Percentiles rank a stretch among this genome's conserved stretches.
phyloP scores from a whole-genome alignment of 2,113 vertebrate genomes.

The Entomyzon cyanotis region DNA sequence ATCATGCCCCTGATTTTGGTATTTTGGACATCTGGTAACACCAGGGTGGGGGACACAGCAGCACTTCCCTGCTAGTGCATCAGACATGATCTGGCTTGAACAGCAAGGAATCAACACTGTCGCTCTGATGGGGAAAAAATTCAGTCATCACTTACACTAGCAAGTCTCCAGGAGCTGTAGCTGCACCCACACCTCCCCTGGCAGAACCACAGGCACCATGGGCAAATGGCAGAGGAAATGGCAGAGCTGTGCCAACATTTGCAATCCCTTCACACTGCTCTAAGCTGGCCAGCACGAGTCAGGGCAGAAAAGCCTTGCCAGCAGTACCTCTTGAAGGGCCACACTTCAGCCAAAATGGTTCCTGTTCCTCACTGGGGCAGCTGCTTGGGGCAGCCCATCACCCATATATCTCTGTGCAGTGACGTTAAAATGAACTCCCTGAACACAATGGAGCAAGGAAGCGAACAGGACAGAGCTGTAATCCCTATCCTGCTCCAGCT shows the following conservation, averaged over 20 bases:
- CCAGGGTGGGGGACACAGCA: neutral
- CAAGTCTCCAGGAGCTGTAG: neutral
- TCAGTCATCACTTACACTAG: constrained; percentile 74
- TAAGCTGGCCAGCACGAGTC: neutral
- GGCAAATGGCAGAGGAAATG: neutral
- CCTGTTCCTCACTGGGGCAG: neutral
- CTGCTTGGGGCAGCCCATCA: neutral
- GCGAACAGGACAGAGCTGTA: neutral
- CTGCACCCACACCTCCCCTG: neutral
- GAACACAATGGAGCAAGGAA: neutral
- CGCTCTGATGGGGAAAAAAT: constrained; percentile 79
- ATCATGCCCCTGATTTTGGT: too few relatives aligned
- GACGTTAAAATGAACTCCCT: neutral
- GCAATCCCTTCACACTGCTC: too few relatives aligned
- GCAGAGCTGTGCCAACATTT: neutral
- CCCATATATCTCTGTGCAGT: neutral
- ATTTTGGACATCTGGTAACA: neutral
- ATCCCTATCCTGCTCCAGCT: neutral
- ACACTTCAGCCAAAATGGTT: neutral
- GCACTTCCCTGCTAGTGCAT: constrained; percentile 28
- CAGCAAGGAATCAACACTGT: constrained; percentile 67
- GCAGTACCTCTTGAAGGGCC: neutral
- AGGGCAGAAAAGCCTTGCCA: neutral
- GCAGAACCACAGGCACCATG: neutral
- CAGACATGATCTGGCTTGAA: constrained; percentile 72